A percentile compares a stretch with the other conserved stretches of the same genome.
Evolutionary conservation across 2,797 vertebrate species (phyloP).

Genomic region (Gallinago solitaria): DNA sequence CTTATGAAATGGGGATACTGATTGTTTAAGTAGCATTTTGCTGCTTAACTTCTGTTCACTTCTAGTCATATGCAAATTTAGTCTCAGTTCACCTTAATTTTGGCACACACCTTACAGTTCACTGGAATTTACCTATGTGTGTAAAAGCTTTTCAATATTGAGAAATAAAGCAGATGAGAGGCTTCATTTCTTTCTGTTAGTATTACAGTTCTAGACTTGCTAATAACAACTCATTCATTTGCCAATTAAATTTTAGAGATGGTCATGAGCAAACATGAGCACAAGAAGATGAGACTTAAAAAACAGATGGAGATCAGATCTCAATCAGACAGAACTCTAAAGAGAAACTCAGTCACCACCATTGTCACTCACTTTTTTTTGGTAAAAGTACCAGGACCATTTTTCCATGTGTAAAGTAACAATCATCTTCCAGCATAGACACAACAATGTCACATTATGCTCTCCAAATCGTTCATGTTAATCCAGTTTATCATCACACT

Average conservation of each 20-base stretch:
- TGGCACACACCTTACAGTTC: neutral
- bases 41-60: neutral
- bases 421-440: neutral
- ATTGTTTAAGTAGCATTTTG: neutral
- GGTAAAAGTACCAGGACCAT: neutral
- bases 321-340: neutral
- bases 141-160: neutral
- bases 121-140: neutral
- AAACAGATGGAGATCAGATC: neutral
- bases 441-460: neutral
- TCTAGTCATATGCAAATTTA: neutral
- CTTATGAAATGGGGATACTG: neutral
- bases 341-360: neutral
- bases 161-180: neutral
- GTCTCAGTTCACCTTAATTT: neutral
- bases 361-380: neutral
- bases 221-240: neutral
- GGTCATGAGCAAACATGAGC: neutral
- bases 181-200: neutral
- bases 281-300: neutral
- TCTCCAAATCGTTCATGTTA: neutral
- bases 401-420: neutral
- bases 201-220: neutral
- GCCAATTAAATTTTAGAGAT: neutral
- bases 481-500: neutral